phyloP scores from a whole-genome alignment of 2,888 invertebrate genomes.

The Nezara viridula region DNA sequence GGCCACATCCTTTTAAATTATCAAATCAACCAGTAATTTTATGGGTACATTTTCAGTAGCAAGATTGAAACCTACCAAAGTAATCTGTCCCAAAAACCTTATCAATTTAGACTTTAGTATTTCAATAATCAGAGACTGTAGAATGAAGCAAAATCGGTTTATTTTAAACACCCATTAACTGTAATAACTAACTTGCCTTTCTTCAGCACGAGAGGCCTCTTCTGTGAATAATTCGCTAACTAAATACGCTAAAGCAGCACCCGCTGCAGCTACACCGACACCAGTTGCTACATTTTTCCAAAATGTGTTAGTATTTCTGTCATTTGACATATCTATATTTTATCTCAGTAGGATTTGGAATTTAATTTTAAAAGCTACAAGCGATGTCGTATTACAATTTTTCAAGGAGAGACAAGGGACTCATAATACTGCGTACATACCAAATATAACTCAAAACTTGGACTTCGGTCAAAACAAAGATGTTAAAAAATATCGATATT shows the following conservation, averaged over 20 bases:
- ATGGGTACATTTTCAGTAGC: background rate
- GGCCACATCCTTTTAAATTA: slow-evolving; percentile 21
- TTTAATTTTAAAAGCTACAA: background rate
- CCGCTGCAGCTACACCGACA: slow-evolving; percentile 56
- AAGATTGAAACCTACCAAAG: background rate
- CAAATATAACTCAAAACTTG: background rate
- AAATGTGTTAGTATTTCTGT: slow-evolving; percentile 45
- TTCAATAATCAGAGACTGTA: background rate
- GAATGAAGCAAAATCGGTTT: background rate
- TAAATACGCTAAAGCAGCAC: slow-evolving; percentile 50
- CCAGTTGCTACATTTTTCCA: slow-evolving; percentile 56
- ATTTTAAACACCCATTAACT: background rate
- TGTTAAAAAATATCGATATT: background rate
- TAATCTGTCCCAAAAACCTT: background rate
- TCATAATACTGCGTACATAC: background rate
- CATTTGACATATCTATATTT: slow-evolving; percentile 22
- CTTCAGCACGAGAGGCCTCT: background rate
- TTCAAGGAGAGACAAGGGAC: background rate
- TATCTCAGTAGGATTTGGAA: background rate
- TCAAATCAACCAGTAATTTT: background rate
- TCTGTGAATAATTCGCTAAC: slow-evolving; percentile 40
- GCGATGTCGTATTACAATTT: background rate
- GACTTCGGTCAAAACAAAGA: background rate
- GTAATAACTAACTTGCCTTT: slow-evolving; percentile 7
- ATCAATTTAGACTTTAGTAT: background rate